A percentile compares a stretch with the other conserved stretches of the same genome.
Evolutionary conservation across 2,888 invertebrate species (phyloP).

Genomic region (Synergus laeviventris): DNA sequence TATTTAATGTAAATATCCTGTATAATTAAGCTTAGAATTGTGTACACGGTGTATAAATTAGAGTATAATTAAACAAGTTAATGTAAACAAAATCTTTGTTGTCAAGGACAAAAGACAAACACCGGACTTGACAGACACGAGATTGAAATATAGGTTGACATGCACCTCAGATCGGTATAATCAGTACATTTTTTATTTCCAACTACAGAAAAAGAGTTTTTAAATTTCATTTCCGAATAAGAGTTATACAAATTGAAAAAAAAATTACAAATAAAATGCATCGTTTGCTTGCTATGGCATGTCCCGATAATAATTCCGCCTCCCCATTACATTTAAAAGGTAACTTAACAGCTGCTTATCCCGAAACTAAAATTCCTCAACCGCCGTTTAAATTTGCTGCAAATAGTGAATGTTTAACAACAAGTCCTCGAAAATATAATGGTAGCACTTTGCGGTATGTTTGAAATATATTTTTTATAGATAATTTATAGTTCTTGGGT

Average conservation of each 20-base stretch:
- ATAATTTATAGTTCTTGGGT: background rate
- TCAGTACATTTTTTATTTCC: slow-evolving; percentile 1
- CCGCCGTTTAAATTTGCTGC: slow-evolving; percentile 55
- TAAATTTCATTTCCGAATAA: background rate
- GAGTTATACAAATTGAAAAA: background rate
- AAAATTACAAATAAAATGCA: slow-evolving; percentile 53
- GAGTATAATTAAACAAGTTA: slow-evolving; percentile 25
- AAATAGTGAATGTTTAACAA: slow-evolving; percentile 66
- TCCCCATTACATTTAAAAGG: slow-evolving; percentile 67
- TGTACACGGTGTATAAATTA: slow-evolving; percentile 63
- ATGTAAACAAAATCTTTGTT: slow-evolving; percentile 13
- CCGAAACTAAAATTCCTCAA: slow-evolving; percentile 16
- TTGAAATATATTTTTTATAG: background rate
- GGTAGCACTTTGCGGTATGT: slow-evolving; percentile 66
- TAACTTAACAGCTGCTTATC: slow-evolving; percentile 45
- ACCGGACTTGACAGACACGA: slow-evolving; percentile 38
- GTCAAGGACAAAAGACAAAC: slow-evolving; percentile 13
- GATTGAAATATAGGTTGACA: slow-evolving; percentile 42
- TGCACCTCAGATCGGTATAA: background rate
- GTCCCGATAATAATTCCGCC: slow-evolving; percentile 60
- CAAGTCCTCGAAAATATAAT: slow-evolving; percentile 60
- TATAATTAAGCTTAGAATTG: slow-evolving; percentile 65
- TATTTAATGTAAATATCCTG: slow-evolving; percentile 73
- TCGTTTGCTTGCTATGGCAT: slow-evolving; percentile 66
- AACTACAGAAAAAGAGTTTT: background rate